phyloP scores from a whole-genome alignment of 2,113 vertebrate species.

The Chlamydotis undulata region DNA sequence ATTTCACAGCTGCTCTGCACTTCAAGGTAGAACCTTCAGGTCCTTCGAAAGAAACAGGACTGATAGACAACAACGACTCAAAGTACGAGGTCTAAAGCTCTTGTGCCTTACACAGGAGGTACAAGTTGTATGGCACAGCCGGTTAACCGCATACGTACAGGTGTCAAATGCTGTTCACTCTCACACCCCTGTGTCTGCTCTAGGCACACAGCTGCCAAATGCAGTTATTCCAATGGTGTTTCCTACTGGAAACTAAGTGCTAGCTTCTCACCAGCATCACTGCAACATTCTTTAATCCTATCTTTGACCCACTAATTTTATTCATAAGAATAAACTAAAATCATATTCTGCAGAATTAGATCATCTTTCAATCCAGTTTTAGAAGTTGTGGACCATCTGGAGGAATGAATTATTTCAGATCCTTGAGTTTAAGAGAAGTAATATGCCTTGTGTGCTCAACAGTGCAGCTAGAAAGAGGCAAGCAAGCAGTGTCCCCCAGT shows the following conservation, averaged over 20 bases:
- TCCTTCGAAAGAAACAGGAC: background rate
- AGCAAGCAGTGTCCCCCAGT: slow-evolving; percentile 21
- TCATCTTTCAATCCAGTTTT: background rate
- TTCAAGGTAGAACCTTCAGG: background rate
- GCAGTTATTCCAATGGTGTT: background rate
- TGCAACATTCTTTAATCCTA: background rate
- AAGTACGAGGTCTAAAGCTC: background rate
- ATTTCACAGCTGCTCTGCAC: background rate
- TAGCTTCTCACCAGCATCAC: background rate
- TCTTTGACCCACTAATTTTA: background rate
- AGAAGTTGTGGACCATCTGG: background rate
- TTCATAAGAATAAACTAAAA: background rate
- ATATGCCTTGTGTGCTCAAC: background rate
- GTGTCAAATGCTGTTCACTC: background rate
- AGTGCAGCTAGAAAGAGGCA: background rate
- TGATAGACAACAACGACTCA: background rate
- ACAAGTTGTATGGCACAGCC: background rate
- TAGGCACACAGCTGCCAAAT: background rate
- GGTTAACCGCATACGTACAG: background rate
- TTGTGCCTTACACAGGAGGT: background rate
- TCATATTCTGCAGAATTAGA: background rate
- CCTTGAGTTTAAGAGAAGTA: background rate
- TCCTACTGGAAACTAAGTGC: background rate
- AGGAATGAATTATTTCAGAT: background rate
- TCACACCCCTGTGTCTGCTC: background rate